A percentile compares a stretch with the other conserved stretches of the same genome.
Conservation (phyloP, 2,113 vertebrate species). For the Lethenteron camtschaticum region DNA sequence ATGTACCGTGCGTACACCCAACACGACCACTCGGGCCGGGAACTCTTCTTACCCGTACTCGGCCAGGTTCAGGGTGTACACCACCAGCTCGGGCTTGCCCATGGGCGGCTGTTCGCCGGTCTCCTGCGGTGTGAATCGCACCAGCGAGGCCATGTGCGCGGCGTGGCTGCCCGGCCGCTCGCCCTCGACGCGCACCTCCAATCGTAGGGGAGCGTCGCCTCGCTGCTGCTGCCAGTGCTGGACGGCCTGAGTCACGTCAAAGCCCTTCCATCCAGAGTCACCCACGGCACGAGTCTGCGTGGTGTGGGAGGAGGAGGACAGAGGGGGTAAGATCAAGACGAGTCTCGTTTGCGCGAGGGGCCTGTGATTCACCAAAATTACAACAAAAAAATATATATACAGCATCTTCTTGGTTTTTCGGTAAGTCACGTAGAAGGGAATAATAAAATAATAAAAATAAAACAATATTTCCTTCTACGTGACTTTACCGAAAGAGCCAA, state of each 20-base stretch:
- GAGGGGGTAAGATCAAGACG: no score
- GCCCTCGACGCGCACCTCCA: slow-evolving; percentile 70
- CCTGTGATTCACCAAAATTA: neutral
- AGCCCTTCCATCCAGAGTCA: slow-evolving; percentile 70
- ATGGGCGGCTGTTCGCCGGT: slow-evolving; percentile 25
- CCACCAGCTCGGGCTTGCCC: slow-evolving; percentile 51
- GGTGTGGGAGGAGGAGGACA: neutral
- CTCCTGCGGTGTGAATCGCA: slow-evolving; percentile 53
- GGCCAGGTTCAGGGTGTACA: slow-evolving; percentile 57
- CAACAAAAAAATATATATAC: neutral
- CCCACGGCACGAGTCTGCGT: slow-evolving; percentile 31
- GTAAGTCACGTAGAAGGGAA: no score
- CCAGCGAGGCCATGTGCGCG: slow-evolving; percentile 43
- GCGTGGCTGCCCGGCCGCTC: slow-evolving; percentile 51
- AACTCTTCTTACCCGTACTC: slow-evolving; percentile 36
- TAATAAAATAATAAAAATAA: no score
- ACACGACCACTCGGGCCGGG: no score
- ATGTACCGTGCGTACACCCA: no score
- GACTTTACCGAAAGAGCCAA: no score
- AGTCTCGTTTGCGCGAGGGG: no score
- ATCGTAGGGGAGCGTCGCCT: slow-evolving; percentile 38
- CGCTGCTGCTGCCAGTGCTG: slow-evolving; percentile 54
- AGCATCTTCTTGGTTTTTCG: neutral
- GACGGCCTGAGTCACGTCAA: slow-evolving; percentile 80
- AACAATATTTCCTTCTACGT: no score